Percentiles rank a stretch among this genome's conserved stretches.
These are phyloP conservation scores for Plecturocebus donacophilus DNA, from an alignment of 2,113 vertebrate species.

Conservation along the genomic window DNA sequence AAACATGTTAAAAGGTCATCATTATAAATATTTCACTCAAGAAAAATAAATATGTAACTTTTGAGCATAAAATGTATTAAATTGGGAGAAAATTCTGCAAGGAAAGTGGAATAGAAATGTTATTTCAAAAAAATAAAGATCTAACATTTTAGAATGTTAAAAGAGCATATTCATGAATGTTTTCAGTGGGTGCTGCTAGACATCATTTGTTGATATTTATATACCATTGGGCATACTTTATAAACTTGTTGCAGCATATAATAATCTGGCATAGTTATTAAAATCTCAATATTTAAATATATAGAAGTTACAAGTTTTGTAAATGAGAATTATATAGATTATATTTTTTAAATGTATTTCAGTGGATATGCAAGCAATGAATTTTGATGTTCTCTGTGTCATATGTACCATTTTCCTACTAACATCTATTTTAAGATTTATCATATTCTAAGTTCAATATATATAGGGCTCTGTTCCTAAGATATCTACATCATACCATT, in stretches of 20 bases:
- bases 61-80: slow-evolving; percentile 5
- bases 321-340: background rate
- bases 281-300: background rate
- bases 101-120: background rate
- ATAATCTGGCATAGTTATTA: background rate
- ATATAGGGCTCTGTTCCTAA: background rate
- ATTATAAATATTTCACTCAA: background rate
- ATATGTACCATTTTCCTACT: background rate
- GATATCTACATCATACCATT: background rate
- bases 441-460: background rate
- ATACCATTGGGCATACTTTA: background rate
- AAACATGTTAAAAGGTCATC: background rate
- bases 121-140: background rate
- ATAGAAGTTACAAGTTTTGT: background rate
- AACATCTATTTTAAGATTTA: background rate
- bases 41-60: slow-evolving; percentile 41
- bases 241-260: background rate
- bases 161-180: background rate
- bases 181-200: background rate
- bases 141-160: background rate
- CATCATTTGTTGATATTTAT: background rate
- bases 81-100: background rate
- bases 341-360: background rate
- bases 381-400: background rate
- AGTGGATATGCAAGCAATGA: background rate